Percentiles rank a stretch among this genome's conserved stretches.
Conservation (phyloP, 2,888 invertebrate species). For the Aelia acuminata region DNA sequence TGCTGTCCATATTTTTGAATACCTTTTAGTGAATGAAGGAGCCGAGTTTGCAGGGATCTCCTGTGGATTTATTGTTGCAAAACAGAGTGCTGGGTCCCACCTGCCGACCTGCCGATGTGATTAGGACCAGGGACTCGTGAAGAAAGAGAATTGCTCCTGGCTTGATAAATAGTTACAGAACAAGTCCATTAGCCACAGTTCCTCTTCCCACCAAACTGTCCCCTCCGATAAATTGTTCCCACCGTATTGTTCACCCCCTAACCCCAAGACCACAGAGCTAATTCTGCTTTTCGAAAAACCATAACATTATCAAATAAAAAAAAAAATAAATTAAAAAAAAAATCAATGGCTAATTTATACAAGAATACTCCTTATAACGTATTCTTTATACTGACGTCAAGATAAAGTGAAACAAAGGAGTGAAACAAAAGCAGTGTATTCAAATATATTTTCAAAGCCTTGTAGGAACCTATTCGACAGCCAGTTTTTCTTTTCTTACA, state of each 20-base stretch:
- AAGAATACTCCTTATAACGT: too few species aligned
- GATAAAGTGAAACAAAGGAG: too few species aligned
- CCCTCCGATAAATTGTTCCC: background rate
- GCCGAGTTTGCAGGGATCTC: background rate
- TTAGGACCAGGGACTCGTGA: background rate
- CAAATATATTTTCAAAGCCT: too few species aligned
- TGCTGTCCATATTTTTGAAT: too few species aligned
- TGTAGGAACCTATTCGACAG: too few species aligned
- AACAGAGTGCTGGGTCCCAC: background rate
- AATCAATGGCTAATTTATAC: too few species aligned
- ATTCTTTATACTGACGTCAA: too few species aligned
- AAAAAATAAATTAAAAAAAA: too few species aligned
- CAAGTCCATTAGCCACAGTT: conserved; percentile 12
- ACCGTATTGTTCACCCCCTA: background rate
- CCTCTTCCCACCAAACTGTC: background rate
- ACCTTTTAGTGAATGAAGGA: too few species aligned
- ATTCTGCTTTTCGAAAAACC: background rate
- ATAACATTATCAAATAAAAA: too few species aligned
- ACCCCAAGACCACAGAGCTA: background rate
- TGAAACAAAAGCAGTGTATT: too few species aligned
- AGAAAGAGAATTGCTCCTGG: background rate
- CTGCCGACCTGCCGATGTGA: background rate
- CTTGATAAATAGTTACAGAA: conserved; percentile 35
- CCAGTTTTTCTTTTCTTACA: too few species aligned
- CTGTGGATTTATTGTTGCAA: background rate